A percentile compares a stretch with the other conserved stretches of the same genome.
Evolutionary conservation across 1,140 invertebrate species (phyloP).

Genomic region (Bactericera cockerelli): DNA sequence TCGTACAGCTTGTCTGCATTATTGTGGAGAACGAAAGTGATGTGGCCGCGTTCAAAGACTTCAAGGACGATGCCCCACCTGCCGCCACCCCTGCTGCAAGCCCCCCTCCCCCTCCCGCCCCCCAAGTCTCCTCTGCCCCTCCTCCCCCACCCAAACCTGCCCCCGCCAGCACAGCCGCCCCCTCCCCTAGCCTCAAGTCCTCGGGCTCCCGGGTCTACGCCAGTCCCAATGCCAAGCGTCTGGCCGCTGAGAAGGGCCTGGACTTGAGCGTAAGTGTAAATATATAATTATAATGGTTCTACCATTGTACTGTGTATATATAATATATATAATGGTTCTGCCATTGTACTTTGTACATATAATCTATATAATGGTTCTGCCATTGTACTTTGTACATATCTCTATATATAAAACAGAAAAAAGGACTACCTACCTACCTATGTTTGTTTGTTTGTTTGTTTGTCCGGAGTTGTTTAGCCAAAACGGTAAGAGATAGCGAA

Average conservation of each 20-base stretch:
- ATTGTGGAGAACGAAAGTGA: slow-evolving; percentile 49
- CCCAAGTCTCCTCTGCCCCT: no score
- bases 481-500: no score
- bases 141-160: slow-evolving; percentile 25
- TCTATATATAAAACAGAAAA: no score
- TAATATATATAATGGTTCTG: no score
- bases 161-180: slow-evolving; percentile 22
- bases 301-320: no score
- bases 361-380: no score
- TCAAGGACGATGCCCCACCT: slow-evolving; percentile 30
- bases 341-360: no score
- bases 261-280: slow-evolving; percentile 56
- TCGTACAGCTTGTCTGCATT: slow-evolving; percentile 56
- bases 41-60: slow-evolving; percentile 51
- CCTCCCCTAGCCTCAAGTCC: slow-evolving; percentile 25
- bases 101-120: slow-evolving; percentile 22
- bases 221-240: slow-evolving; percentile 78
- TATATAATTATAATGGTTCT: no score
- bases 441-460: no score
- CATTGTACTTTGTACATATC: no score
- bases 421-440: no score
- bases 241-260: slow-evolving; percentile 61
- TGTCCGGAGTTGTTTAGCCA: no score
- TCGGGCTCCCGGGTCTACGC: slow-evolving; percentile 59
- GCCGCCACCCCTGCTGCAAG: slow-evolving; percentile 23